Evolutionary conservation across 2,113 vertebrate genomes (phyloP), one percentile per base, ranked within the genome.

Genomic region (Holacanthus passer): DNA sequence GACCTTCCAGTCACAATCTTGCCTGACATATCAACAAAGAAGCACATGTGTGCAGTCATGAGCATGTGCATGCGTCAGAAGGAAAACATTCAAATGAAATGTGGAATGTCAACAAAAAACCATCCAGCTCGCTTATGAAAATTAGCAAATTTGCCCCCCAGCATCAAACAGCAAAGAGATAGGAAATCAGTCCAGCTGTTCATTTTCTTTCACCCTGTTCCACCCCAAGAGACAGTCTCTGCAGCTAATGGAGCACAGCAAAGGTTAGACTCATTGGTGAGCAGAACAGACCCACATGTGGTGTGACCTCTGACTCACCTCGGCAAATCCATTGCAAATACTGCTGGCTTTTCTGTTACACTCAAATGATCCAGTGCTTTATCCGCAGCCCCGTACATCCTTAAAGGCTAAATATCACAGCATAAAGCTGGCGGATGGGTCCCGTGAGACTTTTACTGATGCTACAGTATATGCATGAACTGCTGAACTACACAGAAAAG

Each of bases 211-310:
- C 70, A 63, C 64, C 73, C 77, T 20, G 45, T 39, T 79, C 56
- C 64, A 56, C 39, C 84, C 71, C 69, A 27, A 58, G 87, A 86
- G 87, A 83, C 72, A 8, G 55, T 32, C 41, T 32, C 64, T 65
- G 73, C 48, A 47, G 68, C 82, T 92, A 88, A 90, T 90, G 81
- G 84, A 90, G 84, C 80, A 48, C 71, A 60, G 88, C 83, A 91
- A 89, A 93, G 90, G 92, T 89, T 90, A 88, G 76, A 88, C 81
- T 88, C 82, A 88, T 88, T 73, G 76, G 69, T 69, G 85, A 86
- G 81, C 41, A 35, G 69, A 67, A 59, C 73, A 41, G 81, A 66
- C 35, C 62, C 85, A 56, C 77, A 84, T 84, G 84, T 37, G 47
- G 35, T 50, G 66, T 55, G 79, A 92, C 89, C 89, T 86, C 88